phyloP scores from a whole-genome alignment of 2,888 invertebrate genomes.

The Plagodis dolabraria region DNA sequence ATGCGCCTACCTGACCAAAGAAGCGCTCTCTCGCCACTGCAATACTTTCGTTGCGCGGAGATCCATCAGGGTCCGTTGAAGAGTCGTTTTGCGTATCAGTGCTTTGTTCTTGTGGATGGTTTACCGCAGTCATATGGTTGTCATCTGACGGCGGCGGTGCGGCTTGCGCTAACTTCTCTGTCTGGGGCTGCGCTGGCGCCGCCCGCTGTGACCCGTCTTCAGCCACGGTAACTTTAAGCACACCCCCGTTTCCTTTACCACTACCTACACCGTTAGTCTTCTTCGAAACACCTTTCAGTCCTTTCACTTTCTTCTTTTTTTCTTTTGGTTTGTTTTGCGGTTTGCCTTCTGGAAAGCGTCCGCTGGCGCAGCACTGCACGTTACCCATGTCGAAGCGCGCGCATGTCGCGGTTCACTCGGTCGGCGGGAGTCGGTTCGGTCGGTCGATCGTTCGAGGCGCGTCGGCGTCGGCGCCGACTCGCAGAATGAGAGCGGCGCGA shows the following conservation, averaged over 20 bases:
- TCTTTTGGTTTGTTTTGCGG: conserved; percentile 67
- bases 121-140: conserved; percentile 34
- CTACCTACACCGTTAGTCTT: conserved; percentile 71
- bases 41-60: conserved; percentile 65
- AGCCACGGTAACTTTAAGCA: conserved; percentile 69
- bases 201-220: conserved; percentile 67
- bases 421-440: conserved; percentile 77
- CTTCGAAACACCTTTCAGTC: conserved; percentile 58
- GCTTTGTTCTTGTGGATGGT: conserved; percentile 38
- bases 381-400: conserved; percentile 81
- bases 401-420: conserved; percentile 79
- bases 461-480: conserved; percentile 83
- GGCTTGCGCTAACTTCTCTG: conserved; percentile 56
- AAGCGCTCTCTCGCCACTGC: conserved; percentile 77
- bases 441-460: conserved; percentile 82
- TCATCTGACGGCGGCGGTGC: conserved; percentile 51
- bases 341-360: conserved; percentile 73
- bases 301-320: conserved; percentile 60
- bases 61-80: conserved; percentile 50
- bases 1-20: conserved; percentile 71
- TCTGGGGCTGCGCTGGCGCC: conserved; percentile 64
- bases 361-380: conserved; percentile 83
- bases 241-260: conserved; percentile 65
- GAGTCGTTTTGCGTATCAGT: conserved; percentile 33
- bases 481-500: conserved; percentile 75